Base-by-base conservation (phyloP, 1,140 invertebrate genomes). In the Cephus cinctus region DNA sequence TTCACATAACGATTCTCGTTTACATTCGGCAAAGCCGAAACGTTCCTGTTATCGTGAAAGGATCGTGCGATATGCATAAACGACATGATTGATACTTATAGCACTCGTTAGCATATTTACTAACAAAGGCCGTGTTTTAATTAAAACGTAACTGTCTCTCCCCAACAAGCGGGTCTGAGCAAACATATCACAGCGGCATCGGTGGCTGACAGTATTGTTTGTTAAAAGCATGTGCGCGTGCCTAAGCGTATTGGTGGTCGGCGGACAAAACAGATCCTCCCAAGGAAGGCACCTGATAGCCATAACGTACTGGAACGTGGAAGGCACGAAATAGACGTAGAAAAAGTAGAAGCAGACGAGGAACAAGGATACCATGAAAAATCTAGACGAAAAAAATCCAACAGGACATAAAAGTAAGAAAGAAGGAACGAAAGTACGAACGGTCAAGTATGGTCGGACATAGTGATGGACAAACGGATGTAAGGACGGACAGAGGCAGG, bases 61-160 rank as follows among this genome's bases (percentile, higher is more conserved):
- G 47, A 63, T 59, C 59, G 54, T 25, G 50, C 36, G 54, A 55
- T 59, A 60, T 57, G 55, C 51, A 57, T 56, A 61, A 21, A 39
- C 50, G 30, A 51, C 58, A 67, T 71, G 68, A 71, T 68, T 69
- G 68, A 71, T 69, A 57, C 54, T 49, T 48, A 50, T 57, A 41
- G 30, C 36, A 35, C 43, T 62, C 45, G 59, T 64, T 67, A 61
- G 56, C 59, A 55, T 69, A 69, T 70, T 65, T 61, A 59, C 59
- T 49, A 50, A 63, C 53, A 56, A 50, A 49, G 48, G 42, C 48
- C 53, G 57, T 50, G 41, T 63, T 63, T 66, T 64, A 61, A 63
- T 65, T 65, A 61, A 59, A 59, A 59, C 53, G 46, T 58, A 51
- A 56, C 53, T 47, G 31, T 40, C 36, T n/a, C n/a, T n/a, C n/a